phyloP scores from a whole-genome alignment of 1,140 invertebrate species.

The Thalassaphorura encarpata region DNA sequence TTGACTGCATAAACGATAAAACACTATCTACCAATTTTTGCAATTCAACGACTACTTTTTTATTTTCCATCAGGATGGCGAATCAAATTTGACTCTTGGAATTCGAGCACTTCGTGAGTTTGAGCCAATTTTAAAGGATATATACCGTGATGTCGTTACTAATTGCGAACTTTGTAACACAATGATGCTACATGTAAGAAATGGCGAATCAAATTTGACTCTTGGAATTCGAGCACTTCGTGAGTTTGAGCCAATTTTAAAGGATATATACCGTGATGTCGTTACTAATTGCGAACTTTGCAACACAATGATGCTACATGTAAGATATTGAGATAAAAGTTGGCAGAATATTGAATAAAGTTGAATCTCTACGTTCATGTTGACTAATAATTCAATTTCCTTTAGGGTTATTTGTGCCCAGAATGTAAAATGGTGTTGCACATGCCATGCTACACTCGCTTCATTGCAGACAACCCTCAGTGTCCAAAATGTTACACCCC shows the following conservation, averaged over 20 bases:
- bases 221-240: constrained; percentile 19
- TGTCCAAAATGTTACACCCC: neutral
- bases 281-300: constrained; percentile 15
- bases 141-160: constrained; percentile 16
- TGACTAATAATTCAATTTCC: no score
- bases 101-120: constrained; percentile 24
- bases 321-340: constrained; percentile 12
- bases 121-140: constrained; percentile 22
- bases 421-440: neutral
- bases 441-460: neutral
- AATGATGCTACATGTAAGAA: constrained; percentile 23
- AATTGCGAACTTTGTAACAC: constrained; percentile 18
- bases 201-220: constrained; percentile 18
- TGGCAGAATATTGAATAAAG: no score
- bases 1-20: neutral
- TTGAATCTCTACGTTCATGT: no score
- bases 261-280: constrained; percentile 19
- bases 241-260: constrained; percentile 27
- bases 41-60: neutral
- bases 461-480: neutral
- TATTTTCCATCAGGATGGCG: neutral
- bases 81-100: constrained; percentile 22
- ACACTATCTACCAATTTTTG: neutral
- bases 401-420: constrained; percentile 5
- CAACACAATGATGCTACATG: constrained; percentile 24